phyloP scores from a whole-genome alignment of 2,888 invertebrate species.

The Cheilosia vulpina region DNA sequence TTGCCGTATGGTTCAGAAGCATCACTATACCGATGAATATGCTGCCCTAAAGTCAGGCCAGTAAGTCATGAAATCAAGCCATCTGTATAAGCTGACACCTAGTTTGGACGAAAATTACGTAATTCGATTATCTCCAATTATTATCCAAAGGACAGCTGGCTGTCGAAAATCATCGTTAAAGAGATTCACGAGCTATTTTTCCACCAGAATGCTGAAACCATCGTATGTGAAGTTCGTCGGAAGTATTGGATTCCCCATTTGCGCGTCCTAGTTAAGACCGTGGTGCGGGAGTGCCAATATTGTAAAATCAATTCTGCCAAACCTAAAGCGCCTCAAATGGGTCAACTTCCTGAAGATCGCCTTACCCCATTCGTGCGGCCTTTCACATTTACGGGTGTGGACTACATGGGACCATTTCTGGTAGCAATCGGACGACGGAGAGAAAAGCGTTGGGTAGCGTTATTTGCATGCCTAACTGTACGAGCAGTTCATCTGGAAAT shows the following conservation, averaged over 20 bases:
- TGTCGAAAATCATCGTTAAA: too few relatives aligned
- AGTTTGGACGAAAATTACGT: too few relatives aligned
- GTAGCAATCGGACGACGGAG: not conserved
- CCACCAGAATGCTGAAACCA: not conserved
- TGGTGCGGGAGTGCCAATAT: not conserved
- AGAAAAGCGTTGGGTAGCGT: slow-evolving; percentile 24
- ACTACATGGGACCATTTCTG: slow-evolving; percentile 9
- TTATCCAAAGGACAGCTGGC: too few relatives aligned
- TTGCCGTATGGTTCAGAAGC: not conserved
- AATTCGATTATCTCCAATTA: too few relatives aligned
- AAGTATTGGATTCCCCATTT: too few relatives aligned
- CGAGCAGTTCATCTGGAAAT: slow-evolving; percentile 10
- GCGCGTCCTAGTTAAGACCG: not conserved
- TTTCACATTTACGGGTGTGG: not conserved
- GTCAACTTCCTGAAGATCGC: not conserved
- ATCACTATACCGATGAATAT: not conserved
- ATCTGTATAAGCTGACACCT: too few relatives aligned
- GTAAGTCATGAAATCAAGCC: not conserved
- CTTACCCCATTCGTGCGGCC: not conserved
- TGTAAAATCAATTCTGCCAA: slow-evolving; percentile 3
- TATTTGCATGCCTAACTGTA: too few relatives aligned
- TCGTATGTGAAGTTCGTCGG: not conserved
- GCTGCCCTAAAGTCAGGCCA: not conserved
- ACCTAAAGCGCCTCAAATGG: slow-evolving; percentile 53
- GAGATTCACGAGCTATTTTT: too few relatives aligned